Conservation (phyloP, 1,140 invertebrate species). For the Yoshiicerus persimilis region DNA sequence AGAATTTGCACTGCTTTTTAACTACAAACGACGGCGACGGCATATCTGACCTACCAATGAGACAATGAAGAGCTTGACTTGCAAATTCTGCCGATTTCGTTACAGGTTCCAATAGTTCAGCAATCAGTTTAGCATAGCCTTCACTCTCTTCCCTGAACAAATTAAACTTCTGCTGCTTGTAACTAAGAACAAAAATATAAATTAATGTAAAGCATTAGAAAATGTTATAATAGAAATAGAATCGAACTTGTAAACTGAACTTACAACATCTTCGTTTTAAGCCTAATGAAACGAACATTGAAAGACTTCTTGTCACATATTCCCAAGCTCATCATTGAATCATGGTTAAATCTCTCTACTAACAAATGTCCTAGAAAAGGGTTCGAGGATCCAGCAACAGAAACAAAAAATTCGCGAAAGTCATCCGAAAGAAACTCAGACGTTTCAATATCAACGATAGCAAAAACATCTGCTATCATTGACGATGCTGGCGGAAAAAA, state of each 20-base stretch:
- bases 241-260: too few species aligned
- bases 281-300: conserved; percentile 95
- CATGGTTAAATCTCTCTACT: conserved; percentile 87
- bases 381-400: neutral
- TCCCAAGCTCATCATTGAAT: conserved; percentile 87
- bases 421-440: neutral
- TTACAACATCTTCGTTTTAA: conserved; percentile 97
- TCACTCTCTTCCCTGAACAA: conserved; percentile 97
- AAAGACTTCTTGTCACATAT: conserved; percentile 85
- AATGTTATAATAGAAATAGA: too few species aligned
- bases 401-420: neutral
- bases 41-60: conserved; percentile 69
- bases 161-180: conserved; percentile 99
- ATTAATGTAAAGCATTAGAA: too few species aligned
- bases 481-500: conserved; percentile 70
- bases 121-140: conserved; percentile 95
- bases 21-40: too few species aligned
- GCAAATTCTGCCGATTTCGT: conserved; percentile 53
- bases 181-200: conserved; percentile 65
- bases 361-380: conserved; percentile 27
- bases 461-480: conserved; percentile 75
- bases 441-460: conserved; percentile 62
- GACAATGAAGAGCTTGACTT: conserved; percentile 76
- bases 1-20: neutral
- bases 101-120: conserved; percentile 88